Conservation (phyloP, 2,888 invertebrate genomes). For the Drosophila melanosoma region DNA sequence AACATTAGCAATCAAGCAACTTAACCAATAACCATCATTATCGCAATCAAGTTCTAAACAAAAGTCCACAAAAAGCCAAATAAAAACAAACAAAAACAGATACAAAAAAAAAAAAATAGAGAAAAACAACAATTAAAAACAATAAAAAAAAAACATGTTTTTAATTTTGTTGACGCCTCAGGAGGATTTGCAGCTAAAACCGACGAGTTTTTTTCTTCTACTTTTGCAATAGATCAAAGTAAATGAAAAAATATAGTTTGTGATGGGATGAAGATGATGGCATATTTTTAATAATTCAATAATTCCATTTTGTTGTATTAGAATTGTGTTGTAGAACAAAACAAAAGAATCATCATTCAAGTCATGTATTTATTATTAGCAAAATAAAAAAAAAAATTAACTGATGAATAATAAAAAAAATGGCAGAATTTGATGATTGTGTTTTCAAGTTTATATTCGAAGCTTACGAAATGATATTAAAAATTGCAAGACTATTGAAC, state of each 20-base stretch:
- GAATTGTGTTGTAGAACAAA: background rate
- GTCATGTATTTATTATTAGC: background rate
- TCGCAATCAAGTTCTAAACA: slow-evolving; percentile 60
- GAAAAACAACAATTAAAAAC: slow-evolving; percentile 6
- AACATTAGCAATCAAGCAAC: slow-evolving; percentile 38
- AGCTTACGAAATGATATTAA: background rate
- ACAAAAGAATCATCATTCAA: background rate
- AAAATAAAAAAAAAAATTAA: background rate
- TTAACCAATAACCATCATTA: slow-evolving; percentile 60
- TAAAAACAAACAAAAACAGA: slow-evolving; percentile 8
- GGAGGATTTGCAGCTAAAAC: slow-evolving; percentile 27
- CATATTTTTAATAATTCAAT: background rate
- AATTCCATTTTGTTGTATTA: too few relatives aligned
- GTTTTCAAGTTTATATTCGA: background rate
- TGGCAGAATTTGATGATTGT: fast-evolving
- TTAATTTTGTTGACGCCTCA: slow-evolving; percentile 51
- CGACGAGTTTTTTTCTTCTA: slow-evolving; percentile 7
- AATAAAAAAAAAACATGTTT: slow-evolving; percentile 55
- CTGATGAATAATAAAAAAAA: background rate
- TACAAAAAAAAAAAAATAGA: too few relatives aligned
- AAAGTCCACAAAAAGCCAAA: slow-evolving; percentile 10
- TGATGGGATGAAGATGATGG: background rate
- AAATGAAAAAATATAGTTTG: slow-evolving; percentile 3
- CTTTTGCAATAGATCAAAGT: slow-evolving; percentile 20
- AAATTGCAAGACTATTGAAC: background rate